A percentile compares a stretch with the other conserved stretches of the same genome.
Evolutionary conservation across 1,140 invertebrate species (phyloP).

Genomic region (Plodia interpunctella): DNA sequence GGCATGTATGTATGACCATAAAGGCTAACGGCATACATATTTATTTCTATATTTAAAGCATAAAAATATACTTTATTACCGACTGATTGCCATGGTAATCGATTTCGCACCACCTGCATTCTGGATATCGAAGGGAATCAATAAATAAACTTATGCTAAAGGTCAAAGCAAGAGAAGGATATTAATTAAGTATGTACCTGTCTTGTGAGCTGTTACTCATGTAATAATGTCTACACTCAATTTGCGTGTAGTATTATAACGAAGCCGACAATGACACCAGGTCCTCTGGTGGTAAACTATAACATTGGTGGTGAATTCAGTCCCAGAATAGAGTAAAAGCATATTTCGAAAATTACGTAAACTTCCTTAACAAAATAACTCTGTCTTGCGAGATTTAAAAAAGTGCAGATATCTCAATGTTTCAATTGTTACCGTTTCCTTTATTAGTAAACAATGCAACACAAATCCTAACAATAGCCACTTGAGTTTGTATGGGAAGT

Average conservation of each 20-base stretch:
- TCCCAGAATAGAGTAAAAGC: no score
- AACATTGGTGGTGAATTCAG: no score
- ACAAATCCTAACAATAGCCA: slow-evolving; percentile 2
- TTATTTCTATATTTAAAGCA: no score
- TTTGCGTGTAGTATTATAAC: no score
- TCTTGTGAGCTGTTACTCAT: background rate
- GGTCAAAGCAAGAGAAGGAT: background rate
- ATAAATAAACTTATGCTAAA: slow-evolving; percentile 4
- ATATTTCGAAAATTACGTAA: no score
- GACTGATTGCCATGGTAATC: slow-evolving; percentile 1
- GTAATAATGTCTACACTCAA: no score
- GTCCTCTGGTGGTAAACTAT: no score
- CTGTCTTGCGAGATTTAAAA: background rate
- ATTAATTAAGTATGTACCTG: background rate
- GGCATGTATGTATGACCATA: no score
- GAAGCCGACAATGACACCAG: no score
- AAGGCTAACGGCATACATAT: no score
- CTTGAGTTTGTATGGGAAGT: background rate
- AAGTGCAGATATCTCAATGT: background rate
- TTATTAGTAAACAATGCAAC: background rate
- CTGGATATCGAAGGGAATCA: slow-evolving; percentile 1
- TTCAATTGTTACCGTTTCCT: background rate
- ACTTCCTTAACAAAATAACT: no score
- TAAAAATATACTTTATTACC: slow-evolving; percentile 29
- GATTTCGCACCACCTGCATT: slow-evolving; percentile 1